These are phyloP conservation scores for Parazoanthus atlanticus DNA, from an alignment of 92 coral and sea anemone species.

Conservation along the genomic window DNA sequence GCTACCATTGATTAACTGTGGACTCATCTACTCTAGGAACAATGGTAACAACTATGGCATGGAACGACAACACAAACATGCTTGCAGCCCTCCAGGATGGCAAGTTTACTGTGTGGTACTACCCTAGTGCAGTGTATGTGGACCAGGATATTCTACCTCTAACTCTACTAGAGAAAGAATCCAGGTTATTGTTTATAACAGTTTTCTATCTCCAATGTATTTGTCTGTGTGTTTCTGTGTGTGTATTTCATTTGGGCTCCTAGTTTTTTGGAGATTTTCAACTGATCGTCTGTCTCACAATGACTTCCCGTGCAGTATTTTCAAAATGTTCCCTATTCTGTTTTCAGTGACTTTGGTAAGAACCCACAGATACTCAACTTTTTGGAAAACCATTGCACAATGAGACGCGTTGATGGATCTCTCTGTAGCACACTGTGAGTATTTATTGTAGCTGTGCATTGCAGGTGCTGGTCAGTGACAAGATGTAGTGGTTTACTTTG, in stretches of 20 bases:
- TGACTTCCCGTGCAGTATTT: not conserved
- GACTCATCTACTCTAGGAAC: conserved; percentile 64
- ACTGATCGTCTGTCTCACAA: not conserved
- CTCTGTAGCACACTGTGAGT: conserved; percentile 96
- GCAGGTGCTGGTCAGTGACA: not conserved
- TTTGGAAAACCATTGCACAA: conserved; percentile 92
- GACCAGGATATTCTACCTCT: conserved; percentile 87
- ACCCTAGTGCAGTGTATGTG: conserved; percentile 97
- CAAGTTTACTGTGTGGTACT: conserved; percentile 94
- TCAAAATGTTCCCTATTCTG: not conserved
- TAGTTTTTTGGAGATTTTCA: not conserved
- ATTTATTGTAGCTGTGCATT: not conserved
- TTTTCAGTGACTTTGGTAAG: conserved; percentile 92
- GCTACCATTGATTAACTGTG: not conserved
- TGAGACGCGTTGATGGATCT: conserved; percentile 98
- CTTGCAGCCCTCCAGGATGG: conserved; percentile 98
- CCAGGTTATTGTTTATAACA: conserved; percentile 67
- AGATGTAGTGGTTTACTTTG: too few species aligned
- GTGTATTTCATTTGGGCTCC: not conserved
- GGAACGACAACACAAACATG: conserved; percentile 98
- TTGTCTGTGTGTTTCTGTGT: conserved; percentile 72
- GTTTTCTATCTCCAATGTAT: conserved; percentile 62
- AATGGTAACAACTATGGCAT: conserved; percentile 93
- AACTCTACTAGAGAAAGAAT: conserved; percentile 92
- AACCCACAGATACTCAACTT: conserved; percentile 94